Evolutionary conservation across 2,797 vertebrate species (phyloP).

Genomic region (Babyrousa celebensis): DNA sequence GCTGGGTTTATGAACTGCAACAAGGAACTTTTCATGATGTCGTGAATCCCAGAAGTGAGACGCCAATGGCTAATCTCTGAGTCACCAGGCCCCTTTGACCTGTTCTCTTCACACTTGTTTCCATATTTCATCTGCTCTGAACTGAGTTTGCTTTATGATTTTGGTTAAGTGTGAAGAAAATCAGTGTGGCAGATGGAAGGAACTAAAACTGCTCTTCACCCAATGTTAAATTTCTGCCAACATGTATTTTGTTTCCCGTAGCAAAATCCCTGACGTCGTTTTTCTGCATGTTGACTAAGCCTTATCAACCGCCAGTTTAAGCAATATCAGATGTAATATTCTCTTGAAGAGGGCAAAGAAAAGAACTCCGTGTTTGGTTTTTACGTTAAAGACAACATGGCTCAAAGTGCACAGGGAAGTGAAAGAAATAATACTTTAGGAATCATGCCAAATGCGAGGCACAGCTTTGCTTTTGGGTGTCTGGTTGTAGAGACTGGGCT

Average conservation of each 20-base stretch:
- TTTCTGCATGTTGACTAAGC: not conserved
- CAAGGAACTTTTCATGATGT: slow-evolving; percentile 16
- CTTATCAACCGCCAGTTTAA: slow-evolving; percentile 56
- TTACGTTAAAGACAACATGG: not conserved
- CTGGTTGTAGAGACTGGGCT: accelerated
- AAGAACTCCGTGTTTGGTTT: not conserved
- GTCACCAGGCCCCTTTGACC: slow-evolving; percentile 36
- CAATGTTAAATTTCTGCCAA: slow-evolving; percentile 68
- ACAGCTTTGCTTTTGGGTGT: accelerated
- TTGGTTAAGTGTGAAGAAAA: slow-evolving; percentile 74
- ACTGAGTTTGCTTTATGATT: slow-evolving; percentile 47
- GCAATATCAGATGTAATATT: slow-evolving; percentile 46
- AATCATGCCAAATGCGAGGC: not conserved
- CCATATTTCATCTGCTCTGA: slow-evolving; percentile 72
- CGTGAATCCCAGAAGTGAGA: not conserved
- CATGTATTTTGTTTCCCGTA: slow-evolving; percentile 56
- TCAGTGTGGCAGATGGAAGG: slow-evolving; percentile 45
- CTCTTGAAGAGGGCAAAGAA: not conserved
- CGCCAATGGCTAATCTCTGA: not conserved
- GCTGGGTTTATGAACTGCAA: slow-evolving; percentile 48
- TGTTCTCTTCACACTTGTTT: slow-evolving; percentile 33
- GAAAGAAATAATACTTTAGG: not conserved
- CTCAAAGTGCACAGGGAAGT: accelerated
- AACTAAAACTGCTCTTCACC: slow-evolving; percentile 67
- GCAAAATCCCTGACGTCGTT: slow-evolving; percentile 35